phyloP scores from a whole-genome alignment of 2,797 vertebrate species.

The Danio albolineatus region DNA sequence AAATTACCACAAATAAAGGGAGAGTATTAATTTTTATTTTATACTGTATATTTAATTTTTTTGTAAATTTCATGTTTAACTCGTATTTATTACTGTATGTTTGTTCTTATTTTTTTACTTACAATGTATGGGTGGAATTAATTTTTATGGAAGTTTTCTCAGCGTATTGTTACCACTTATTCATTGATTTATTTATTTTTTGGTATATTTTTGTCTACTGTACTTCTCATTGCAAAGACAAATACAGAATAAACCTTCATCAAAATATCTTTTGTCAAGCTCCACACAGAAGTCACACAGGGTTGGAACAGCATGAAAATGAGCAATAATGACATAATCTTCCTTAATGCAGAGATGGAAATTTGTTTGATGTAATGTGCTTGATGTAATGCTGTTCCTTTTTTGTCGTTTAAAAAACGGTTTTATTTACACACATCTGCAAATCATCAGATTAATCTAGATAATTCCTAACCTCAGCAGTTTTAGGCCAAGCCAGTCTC shows the following conservation, averaged over 20 bases:
- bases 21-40: too few species aligned
- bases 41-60: too few species aligned
- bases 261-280: neutral
- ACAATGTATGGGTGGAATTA: too few species aligned
- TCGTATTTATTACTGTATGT: too few species aligned
- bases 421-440: neutral
- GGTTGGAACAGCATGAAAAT: too few species aligned
- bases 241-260: neutral
- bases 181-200: neutral
- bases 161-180: neutral
- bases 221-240: neutral
- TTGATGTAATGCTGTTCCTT: neutral
- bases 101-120: too few species aligned
- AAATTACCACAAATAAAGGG: too few species aligned
- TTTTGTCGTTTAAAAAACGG: neutral
- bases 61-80: too few species aligned
- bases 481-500: neutral
- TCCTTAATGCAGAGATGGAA: neutral
- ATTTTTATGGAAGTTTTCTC: neutral
- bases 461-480: conserved; percentile 6
- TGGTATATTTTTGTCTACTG: too few species aligned
- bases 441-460: conserved; percentile 11
- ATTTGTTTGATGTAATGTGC: neutral
- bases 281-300: neutral
- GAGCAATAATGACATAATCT: neutral